phyloP scores from a whole-genome alignment of 2,888 invertebrate species.

The Hedychridium roseum region DNA sequence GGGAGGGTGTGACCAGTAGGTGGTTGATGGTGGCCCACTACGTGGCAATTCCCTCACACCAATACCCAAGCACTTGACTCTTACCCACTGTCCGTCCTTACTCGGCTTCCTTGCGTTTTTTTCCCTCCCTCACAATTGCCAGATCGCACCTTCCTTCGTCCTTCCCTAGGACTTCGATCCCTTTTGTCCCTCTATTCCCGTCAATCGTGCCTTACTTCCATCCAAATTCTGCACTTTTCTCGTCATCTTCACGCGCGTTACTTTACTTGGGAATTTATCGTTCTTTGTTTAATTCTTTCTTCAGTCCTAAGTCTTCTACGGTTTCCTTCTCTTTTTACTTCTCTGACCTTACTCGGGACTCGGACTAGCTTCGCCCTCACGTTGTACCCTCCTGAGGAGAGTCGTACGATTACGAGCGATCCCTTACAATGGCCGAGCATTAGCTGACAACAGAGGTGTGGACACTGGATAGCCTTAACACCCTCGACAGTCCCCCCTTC shows the following conservation, averaged over 20 bases:
- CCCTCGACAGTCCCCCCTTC: constrained; percentile 29
- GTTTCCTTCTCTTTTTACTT: too few species aligned
- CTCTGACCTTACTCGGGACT: too few species aligned
- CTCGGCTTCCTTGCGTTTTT: constrained; percentile 15
- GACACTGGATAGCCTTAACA: constrained; percentile 51
- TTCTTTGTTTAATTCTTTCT: too few species aligned
- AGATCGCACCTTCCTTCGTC: constrained; percentile 7
- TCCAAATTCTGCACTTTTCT: too few species aligned
- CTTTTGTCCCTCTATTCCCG: constrained; percentile 20
- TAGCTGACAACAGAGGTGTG: constrained; percentile 62
- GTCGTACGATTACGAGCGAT: constrained; percentile 50
- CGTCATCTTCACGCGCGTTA: too few species aligned
- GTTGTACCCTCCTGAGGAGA: constrained; percentile 35
- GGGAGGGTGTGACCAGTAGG: constrained; percentile 21
- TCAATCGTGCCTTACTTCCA: too few species aligned
- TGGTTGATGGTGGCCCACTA: constrained; percentile 26
- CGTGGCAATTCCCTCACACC: constrained; percentile 43
- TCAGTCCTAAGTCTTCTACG: too few species aligned
- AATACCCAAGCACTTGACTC: constrained; percentile 46
- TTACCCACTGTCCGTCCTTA: too few species aligned
- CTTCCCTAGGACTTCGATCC: constrained; percentile 9
- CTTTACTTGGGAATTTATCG: too few species aligned
- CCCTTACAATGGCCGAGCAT: constrained; percentile 55
- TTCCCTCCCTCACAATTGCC: constrained; percentile 13
- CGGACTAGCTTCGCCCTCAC: too few species aligned